Evolutionary conservation across 2,888 invertebrate genomes (phyloP).

Genomic region (Lamellibrachia columna): DNA sequence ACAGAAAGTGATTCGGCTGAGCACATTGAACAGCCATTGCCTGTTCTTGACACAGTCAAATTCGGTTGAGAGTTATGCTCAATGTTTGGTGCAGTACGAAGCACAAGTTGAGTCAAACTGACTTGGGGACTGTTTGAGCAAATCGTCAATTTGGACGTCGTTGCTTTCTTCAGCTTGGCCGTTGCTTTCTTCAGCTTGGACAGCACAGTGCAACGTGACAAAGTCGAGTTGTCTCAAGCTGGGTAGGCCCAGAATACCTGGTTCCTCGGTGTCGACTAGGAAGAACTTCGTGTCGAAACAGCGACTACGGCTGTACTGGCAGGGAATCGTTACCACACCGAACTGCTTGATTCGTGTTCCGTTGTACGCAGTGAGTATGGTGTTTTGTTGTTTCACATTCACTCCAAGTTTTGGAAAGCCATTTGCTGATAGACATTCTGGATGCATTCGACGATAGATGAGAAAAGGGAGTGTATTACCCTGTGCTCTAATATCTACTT

Average conservation of each 20-base stretch:
- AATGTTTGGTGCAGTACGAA: no score
- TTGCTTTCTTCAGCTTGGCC: not conserved
- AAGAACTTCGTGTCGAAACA: not conserved
- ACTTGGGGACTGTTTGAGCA: not conserved
- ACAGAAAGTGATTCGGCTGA: not conserved
- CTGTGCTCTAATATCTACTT: slow-evolving; percentile 13
- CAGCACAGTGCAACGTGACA: not conserved
- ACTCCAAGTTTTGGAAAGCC: not conserved
- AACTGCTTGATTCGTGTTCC: slow-evolving; percentile 6
- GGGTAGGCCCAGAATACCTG: not conserved
- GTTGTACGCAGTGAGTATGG: not conserved
- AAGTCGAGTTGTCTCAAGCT: not conserved
- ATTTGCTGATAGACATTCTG: not conserved
- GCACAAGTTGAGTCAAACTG: not conserved
- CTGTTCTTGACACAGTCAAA: not conserved
- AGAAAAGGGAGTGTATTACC: not conserved
- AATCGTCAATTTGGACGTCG: not conserved
- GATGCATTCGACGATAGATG: not conserved
- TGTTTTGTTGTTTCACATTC: not conserved
- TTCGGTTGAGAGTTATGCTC: not conserved
- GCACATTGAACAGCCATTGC: not conserved
- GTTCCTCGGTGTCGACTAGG: slow-evolving; percentile 11
- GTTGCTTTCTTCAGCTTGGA: not conserved
- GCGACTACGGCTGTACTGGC: not conserved
- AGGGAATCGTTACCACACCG: not conserved